Evolutionary conservation across 2,113 vertebrate genomes (phyloP).

Genomic region (Scytalopus superciliaris): DNA sequence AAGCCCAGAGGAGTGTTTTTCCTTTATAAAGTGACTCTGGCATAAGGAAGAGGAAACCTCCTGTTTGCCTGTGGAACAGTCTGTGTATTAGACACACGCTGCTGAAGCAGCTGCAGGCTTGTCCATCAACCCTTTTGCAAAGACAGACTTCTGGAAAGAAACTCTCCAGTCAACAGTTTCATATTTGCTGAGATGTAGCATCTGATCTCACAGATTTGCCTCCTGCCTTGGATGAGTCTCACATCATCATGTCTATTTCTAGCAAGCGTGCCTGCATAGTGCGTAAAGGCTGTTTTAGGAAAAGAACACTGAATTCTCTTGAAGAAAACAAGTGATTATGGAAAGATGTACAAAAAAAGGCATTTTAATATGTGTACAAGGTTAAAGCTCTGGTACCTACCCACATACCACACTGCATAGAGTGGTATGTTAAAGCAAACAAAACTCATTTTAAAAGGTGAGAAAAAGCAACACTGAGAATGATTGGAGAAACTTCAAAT

Average conservation of each 20-base stretch:
- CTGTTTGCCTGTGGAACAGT: not conserved
- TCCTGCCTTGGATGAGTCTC: not conserved
- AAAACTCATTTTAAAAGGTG: not conserved
- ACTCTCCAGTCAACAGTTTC: not conserved
- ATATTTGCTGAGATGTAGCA: not conserved
- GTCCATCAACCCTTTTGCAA: not conserved
- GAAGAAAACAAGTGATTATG: not conserved
- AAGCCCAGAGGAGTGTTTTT: not conserved
- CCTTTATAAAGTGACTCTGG: not conserved
- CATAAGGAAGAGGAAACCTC: not conserved
- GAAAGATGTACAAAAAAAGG: not conserved
- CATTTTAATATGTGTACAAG: not conserved
- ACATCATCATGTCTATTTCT: not conserved
- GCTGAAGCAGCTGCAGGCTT: not conserved
- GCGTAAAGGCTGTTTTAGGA: not conserved
- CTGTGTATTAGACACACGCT: fast-evolving
- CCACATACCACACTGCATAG: not conserved
- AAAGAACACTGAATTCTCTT: not conserved
- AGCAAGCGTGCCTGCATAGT: not conserved
- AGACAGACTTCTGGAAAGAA: not conserved
- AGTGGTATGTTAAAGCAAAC: not conserved
- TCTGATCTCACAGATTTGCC: not conserved
- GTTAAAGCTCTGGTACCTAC: not conserved
- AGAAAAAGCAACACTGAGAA: not conserved
- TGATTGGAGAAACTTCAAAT: not conserved